phyloP scores from a whole-genome alignment of 2,888 invertebrate genomes.

The Hermodice carunculata region DNA sequence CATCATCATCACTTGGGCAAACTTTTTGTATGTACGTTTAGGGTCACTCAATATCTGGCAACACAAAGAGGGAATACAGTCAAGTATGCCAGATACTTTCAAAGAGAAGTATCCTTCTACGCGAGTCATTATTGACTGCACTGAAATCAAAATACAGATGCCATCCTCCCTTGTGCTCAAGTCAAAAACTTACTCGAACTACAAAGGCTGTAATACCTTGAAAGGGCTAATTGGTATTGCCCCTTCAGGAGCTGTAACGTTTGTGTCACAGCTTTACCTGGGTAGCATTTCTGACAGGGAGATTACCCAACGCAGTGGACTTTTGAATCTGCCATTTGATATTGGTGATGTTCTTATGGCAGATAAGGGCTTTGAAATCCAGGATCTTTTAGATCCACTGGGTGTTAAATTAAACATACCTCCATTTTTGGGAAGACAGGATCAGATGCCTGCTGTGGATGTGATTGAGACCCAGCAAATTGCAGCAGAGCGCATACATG shows the following conservation, averaged over 20 bases:
- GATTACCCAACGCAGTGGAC: constrained; percentile 21
- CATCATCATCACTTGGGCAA: too few relatives aligned
- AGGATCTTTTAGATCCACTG: constrained; percentile 22
- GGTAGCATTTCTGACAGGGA: constrained; percentile 37
- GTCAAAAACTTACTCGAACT: constrained; percentile 28
- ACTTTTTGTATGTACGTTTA: too few relatives aligned
- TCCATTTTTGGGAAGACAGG: constrained; percentile 9
- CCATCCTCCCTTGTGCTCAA: constrained; percentile 24
- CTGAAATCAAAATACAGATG: constrained; percentile 36
- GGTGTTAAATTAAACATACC: constrained; percentile 29
- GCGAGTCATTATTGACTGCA: constrained; percentile 40
- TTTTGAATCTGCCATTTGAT: constrained; percentile 34
- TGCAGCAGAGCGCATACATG: constrained; percentile 19
- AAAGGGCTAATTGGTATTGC: constrained; percentile 36
- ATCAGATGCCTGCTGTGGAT: constrained; percentile 5
- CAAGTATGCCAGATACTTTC: constrained; percentile 30
- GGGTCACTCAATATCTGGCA: too few relatives aligned
- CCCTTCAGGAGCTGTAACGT: constrained; percentile 32
- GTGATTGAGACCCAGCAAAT: constrained; percentile 22
- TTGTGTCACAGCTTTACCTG: constrained; percentile 33
- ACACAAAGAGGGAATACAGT: neutral
- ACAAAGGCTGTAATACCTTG: constrained; percentile 34
- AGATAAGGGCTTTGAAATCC: constrained; percentile 37
- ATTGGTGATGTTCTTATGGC: constrained; percentile 38
- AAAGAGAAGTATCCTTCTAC: constrained; percentile 25